Conservation (phyloP, 2,113 vertebrate genomes). For the Carassius auratus region DNA sequence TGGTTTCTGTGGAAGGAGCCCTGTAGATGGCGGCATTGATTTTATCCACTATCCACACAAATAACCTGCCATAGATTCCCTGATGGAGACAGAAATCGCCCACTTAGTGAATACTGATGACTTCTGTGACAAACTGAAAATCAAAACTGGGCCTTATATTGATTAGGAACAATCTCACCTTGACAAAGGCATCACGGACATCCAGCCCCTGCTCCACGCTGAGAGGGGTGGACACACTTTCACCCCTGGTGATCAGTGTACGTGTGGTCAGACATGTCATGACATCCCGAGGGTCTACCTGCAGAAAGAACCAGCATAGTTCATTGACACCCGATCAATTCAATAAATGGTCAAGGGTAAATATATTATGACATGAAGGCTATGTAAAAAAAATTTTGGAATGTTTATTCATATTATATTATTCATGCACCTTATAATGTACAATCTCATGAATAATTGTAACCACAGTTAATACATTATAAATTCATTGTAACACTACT, state of each 20-base stretch:
- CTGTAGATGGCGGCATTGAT: slow-evolving; percentile 96
- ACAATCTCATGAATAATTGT: no score
- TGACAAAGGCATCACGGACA: slow-evolving; percentile 94
- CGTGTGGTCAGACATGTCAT: slow-evolving; percentile 96
- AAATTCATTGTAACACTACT: no score
- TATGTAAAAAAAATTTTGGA: neutral
- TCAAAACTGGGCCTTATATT: neutral
- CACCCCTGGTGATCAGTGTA: slow-evolving; percentile 94
- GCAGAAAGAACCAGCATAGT: slow-evolving; percentile 24
- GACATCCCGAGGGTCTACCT: slow-evolving; percentile 90
- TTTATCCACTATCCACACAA: slow-evolving; percentile 99
- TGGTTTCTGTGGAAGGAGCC: slow-evolving; percentile 82
- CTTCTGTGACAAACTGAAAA: neutral
- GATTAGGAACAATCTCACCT: slow-evolving; percentile 73
- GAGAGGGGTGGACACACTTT: slow-evolving; percentile 94
- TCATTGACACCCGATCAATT: neutral
- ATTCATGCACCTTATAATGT: no score
- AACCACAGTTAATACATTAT: no score
- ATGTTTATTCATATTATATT: neutral
- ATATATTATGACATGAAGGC: neutral
- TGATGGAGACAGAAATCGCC: slow-evolving; percentile 61
- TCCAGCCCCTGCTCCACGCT: slow-evolving; percentile 94
- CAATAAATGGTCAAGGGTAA: neutral
- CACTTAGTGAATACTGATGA: neutral
- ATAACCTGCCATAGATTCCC: slow-evolving; percentile 96